Evolutionary conservation across 2,113 vertebrate species (phyloP), one percentile per base, ranked within the genome.

Genomic region (Equus quagga): DNA sequence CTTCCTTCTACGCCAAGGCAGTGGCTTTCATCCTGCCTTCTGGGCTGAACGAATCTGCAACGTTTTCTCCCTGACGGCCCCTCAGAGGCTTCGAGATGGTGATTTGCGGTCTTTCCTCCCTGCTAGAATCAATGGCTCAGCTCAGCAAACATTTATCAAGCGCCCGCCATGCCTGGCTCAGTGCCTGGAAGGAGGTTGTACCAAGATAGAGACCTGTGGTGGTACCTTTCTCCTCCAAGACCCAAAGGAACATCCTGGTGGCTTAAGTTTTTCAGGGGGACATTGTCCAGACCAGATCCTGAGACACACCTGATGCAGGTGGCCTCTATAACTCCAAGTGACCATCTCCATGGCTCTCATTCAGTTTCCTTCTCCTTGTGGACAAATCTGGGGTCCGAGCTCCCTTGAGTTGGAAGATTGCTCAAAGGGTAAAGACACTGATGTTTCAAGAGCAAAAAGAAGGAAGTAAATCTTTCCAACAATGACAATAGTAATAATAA

Each of bases 111-210:
- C 23, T 23, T 10, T 36, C 24, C 36, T 26, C 49, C 15, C 3
- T 23, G 49, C 83, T 49, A 4, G 18, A 81, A 58, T 51, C 46
- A 41, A 7, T 7, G 33, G 33, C 60, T 75, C 33, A 54, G 78
- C 78, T 83, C 24, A 51, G 49, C 60, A 97, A 83, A 70, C 85
- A n/a, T 83, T 76, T 69, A 41, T 80, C 78, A 19, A 70, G n/a
- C 33, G 10, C 56, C 65, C 10, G 21, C 21, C 2, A 8, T 2
- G 23, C 11, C 3, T 6, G 31, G 69, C 78, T 78, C 69, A 41
- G 26, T 67, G 51, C 64, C 83, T 9, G 62, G 84, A 81, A 64
- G 51, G 14, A 54, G 64, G 24, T 60, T n/a, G 41, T 9, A 26
- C 51, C 49, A 28, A 26, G 62, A 69, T 18, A 58, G 36, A 41